phyloP scores from a whole-genome alignment of 2,113 vertebrate genomes.

The Pomatorhinus ruficollis region DNA sequence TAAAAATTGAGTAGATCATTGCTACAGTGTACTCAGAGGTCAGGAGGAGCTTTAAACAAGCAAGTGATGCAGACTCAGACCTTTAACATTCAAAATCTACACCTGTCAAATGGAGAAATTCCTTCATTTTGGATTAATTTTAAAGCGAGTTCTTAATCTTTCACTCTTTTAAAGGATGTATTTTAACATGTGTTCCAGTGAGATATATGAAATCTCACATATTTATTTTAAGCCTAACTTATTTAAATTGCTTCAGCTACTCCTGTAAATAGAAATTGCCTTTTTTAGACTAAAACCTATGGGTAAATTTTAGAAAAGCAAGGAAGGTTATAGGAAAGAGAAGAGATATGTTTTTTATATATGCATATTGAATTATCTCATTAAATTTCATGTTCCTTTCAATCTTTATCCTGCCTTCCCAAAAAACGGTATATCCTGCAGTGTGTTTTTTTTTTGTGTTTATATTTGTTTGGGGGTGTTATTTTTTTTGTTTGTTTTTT shows the following conservation, averaged over 20 bases:
- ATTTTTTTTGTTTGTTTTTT: too few species aligned
- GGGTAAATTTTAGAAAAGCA: conserved; percentile 22
- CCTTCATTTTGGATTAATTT: background rate
- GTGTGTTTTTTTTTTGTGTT: background rate
- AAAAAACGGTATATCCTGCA: background rate
- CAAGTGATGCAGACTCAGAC: background rate
- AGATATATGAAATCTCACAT: background rate
- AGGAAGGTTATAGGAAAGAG: background rate
- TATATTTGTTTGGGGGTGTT: background rate
- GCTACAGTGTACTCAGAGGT: background rate
- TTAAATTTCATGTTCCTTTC: background rate
- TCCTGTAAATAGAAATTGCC: conserved; percentile 1
- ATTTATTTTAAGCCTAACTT: conserved; percentile 35
- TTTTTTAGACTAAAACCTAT: background rate
- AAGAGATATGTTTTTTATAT: background rate
- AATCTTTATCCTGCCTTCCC: background rate
- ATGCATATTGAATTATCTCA: background rate
- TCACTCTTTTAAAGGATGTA: background rate
- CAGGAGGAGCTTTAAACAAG: background rate
- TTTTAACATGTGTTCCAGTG: background rate
- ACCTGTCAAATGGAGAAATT: background rate
- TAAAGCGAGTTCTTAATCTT: background rate
- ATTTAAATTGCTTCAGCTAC: background rate
- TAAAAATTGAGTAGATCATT: background rate
- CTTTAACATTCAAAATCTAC: conserved; percentile 21